Base-by-base conservation (phyloP, 2,797 vertebrate species). In the Echeneis naucrates region DNA sequence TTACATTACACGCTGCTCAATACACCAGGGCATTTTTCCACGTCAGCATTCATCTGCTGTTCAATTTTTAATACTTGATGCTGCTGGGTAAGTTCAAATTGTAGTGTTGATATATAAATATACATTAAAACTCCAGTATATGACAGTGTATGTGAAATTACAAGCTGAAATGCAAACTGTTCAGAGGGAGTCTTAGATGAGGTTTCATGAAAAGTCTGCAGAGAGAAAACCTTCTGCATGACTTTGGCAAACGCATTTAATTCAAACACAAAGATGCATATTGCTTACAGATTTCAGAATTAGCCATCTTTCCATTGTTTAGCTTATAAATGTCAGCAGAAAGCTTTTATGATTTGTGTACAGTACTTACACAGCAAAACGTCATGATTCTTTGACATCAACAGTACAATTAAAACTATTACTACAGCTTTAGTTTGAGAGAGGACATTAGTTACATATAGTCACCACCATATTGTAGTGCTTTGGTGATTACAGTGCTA, bases 241-340 rank as follows among this genome's bases (percentile, higher is more conserved):
- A 73, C 68, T 69, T 64, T 6, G 21, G 67, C 65, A 79, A 87
- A 83, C 63, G 72, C 81, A 75, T 71, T 65, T 63, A 77, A 77
- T 77, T 48, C 55, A 54, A 23, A 48, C 52, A 70, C 4, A 16
- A 61, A 32, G 54, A 67, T 33, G 42, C 21, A 10, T 19, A 16
- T 33, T 0, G n/a, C 71, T 45, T 37, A 24, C 30, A 63, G 48
- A 38, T 54, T 50, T 19, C 13, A 27, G 8, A 33, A 48, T 33
- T 78, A 82, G 88, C 75, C 60, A 75, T 80, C 48, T 54, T 75
- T 38, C 48, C 19, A 2, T 1, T 33, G 14, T 21, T 45, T 24
- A 38, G 51, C 10, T 62, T 61, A 50, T 72, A 17, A 23, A 62
- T 64, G 62, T 75, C 56, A 45, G 21, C 13, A 17, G 38, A 56